These are phyloP conservation scores for Congeria kusceri DNA, from an alignment of 2,888 invertebrate species.

Conservation along the genomic window DNA sequence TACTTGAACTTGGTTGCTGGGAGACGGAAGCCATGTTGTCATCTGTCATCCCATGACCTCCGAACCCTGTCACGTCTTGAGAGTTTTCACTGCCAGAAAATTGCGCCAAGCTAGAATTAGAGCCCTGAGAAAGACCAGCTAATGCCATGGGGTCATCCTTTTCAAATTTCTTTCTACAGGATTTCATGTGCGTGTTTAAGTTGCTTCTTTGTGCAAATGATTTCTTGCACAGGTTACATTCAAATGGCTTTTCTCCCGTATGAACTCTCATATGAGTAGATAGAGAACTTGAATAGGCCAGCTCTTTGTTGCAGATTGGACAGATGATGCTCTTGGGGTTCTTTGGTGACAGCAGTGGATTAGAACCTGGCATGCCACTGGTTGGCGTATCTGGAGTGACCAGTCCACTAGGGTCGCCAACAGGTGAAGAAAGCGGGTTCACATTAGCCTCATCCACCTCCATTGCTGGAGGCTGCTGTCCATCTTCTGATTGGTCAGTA, in stretches of 20 bases:
- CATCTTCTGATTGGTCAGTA: neutral
- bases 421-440: slow-evolving; percentile 18
- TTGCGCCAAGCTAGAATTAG: slow-evolving; percentile 15
- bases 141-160: slow-evolving; percentile 27
- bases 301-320: slow-evolving; percentile 50
- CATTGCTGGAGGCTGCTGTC: neutral
- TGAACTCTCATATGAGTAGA: slow-evolving; percentile 56
- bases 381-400: slow-evolving; percentile 9
- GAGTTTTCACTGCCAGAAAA: slow-evolving; percentile 2
- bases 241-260: slow-evolving; percentile 53
- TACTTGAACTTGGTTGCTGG: slow-evolving; percentile 26
- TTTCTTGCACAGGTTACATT: slow-evolving; percentile 47
- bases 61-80: neutral
- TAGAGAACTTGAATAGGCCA: slow-evolving; percentile 52
- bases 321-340: slow-evolving; percentile 37
- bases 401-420: neutral
- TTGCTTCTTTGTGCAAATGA: slow-evolving; percentile 58
- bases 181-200: slow-evolving; percentile 49
- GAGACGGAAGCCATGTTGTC: slow-evolving; percentile 4
- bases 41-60: neutral
- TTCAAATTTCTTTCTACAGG: slow-evolving; percentile 46
- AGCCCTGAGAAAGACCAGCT: slow-evolving; percentile 27
- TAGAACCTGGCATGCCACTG: neutral
- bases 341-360: slow-evolving; percentile 42
- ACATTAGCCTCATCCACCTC: slow-evolving; percentile 8